These are phyloP conservation scores for Anthoscopus minutus DNA, from an alignment of 2,113 vertebrate species.

Conservation along the genomic window DNA sequence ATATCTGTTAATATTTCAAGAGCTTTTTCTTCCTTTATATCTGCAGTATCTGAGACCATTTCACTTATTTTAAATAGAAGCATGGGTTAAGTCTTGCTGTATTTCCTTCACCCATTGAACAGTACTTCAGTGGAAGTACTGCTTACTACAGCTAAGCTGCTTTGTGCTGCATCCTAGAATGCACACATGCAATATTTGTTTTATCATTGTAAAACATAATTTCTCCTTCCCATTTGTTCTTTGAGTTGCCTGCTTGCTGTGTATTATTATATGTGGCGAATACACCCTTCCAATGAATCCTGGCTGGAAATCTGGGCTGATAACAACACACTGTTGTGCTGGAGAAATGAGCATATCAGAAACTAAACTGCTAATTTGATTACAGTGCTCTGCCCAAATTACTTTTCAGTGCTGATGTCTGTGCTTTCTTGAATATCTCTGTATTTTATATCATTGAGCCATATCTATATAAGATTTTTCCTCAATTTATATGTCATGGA, in stretches of 20 bases:
- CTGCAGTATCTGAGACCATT: background rate
- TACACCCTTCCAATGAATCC: background rate
- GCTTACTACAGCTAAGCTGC: background rate
- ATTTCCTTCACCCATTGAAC: background rate
- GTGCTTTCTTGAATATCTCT: background rate
- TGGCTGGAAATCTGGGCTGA: background rate
- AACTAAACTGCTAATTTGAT: background rate
- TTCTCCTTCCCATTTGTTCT: background rate
- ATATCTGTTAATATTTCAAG: background rate
- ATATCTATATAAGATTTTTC: background rate
- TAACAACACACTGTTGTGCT: background rate
- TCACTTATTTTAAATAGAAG: background rate
- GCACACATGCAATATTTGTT: background rate
- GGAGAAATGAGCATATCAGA: background rate
- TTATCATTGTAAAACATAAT: background rate
- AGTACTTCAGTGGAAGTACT: background rate
- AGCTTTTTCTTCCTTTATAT: background rate
- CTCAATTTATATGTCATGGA: background rate
- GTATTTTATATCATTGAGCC: background rate
- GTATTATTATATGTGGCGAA: background rate
- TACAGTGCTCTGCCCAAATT: background rate
- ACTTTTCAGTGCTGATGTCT: background rate
- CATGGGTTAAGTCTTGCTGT: background rate
- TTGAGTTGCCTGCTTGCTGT: background rate
- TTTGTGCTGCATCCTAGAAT: background rate